These are phyloP conservation scores for Troilus luridus DNA, from an alignment of 2,888 invertebrate genomes.

Conservation along the genomic window DNA sequence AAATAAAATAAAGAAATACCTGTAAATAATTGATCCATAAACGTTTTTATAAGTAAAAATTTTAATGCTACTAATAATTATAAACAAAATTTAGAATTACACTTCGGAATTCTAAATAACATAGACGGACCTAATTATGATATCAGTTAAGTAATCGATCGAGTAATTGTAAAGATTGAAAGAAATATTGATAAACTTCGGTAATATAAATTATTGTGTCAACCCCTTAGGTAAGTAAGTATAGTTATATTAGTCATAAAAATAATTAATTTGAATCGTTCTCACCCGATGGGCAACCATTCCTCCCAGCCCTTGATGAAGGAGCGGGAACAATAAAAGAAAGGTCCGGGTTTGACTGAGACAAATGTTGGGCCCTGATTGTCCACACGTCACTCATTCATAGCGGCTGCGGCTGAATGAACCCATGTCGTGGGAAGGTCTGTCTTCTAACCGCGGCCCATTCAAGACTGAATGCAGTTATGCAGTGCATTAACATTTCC, in stretches of 20 bases:
- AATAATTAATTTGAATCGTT: background rate
- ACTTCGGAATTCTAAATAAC: no score
- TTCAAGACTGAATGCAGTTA: background rate
- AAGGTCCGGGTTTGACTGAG: slow-evolving; percentile 48
- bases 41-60: background rate
- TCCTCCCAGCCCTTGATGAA: background rate
- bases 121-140: no score
- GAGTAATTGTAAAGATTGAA: no score
- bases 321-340: slow-evolving; percentile 1
- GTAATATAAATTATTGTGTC: no score
- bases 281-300: background rate
- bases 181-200: no score
- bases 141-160: no score
- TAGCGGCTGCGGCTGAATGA: background rate
- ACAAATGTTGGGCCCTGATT: slow-evolving; percentile 50
- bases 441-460: background rate
- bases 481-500: background rate
- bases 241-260: no score
- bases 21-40: background rate
- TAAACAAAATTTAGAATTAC: no score
- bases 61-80: no score
- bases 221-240: no score
- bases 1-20: background rate
- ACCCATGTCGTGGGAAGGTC: slow-evolving; percentile 41
- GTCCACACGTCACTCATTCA: slow-evolving; percentile 48